A percentile compares a stretch with the other conserved stretches of the same genome.
These are phyloP conservation scores for Protula sp. DNA, from an alignment of 2,888 invertebrate species.

Conservation along the genomic window DNA sequence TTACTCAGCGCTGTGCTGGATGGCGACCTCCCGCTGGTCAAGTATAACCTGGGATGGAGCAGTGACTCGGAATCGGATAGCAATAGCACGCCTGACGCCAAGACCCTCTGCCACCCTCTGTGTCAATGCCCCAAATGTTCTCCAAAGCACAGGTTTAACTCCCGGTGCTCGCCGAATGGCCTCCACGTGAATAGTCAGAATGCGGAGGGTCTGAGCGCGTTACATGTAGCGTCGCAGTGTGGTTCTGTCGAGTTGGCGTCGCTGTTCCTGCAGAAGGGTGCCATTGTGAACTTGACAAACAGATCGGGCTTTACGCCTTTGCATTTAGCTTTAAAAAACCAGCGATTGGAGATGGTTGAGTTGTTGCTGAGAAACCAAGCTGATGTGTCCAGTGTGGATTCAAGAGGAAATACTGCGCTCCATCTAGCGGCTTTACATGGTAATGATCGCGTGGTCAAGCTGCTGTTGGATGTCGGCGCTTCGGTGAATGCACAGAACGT, in stretches of 20 bases:
- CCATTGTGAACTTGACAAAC: background rate
- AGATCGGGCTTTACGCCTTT: background rate
- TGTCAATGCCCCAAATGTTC: conserved; percentile 50
- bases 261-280: background rate
- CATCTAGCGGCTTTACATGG: background rate
- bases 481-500: background rate
- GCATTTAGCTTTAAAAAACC: background rate
- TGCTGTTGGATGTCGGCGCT: background rate
- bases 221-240: conserved; percentile 41
- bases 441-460: background rate
- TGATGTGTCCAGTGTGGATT: background rate
- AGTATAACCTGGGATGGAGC: conserved; percentile 39
- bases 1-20: conserved; percentile 42
- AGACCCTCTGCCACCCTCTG: conserved; percentile 46
- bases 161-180: conserved; percentile 1
- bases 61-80: conserved; percentile 10
- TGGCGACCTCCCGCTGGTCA: conserved; percentile 44
- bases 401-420: background rate
- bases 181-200: conserved; percentile 38
- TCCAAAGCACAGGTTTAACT: no score
- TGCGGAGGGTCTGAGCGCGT: conserved; percentile 37
- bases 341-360: background rate
- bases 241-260: conserved; percentile 21
- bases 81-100: background rate
- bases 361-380: background rate